Conservation (phyloP, 2,888 invertebrate species). For the Aporophyla nigra region DNA sequence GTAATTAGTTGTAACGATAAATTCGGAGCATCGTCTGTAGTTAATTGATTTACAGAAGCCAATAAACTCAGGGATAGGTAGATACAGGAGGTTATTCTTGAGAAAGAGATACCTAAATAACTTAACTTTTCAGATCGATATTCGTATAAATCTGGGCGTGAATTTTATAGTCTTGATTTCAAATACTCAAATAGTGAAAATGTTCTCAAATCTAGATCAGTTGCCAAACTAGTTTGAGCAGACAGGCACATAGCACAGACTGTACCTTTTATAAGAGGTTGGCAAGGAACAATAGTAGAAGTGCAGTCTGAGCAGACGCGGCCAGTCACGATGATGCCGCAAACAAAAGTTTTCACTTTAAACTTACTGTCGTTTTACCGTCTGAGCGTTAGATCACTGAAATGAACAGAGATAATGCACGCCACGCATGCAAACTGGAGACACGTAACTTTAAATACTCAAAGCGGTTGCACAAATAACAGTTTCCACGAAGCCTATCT, state of each 20-base stretch:
- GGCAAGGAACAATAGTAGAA: slow-evolving; percentile 46
- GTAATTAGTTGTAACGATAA: slow-evolving; percentile 31
- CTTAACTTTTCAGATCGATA: slow-evolving; percentile 25
- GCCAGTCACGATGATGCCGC: slow-evolving; percentile 55
- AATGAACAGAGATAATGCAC: slow-evolving; percentile 63
- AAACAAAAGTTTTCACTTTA: slow-evolving; percentile 65
- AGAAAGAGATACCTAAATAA: not conserved
- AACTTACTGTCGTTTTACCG: slow-evolving; percentile 54
- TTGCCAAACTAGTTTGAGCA: slow-evolving; percentile 57
- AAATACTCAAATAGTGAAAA: slow-evolving; percentile 43
- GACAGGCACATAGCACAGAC: slow-evolving; percentile 48
- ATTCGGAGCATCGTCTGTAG: slow-evolving; percentile 16
- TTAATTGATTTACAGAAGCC: slow-evolving; percentile 28
- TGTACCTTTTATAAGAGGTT: slow-evolving; percentile 39
- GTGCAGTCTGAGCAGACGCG: slow-evolving; percentile 52
- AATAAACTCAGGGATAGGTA: slow-evolving; percentile 22
- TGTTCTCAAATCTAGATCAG: slow-evolving; percentile 56
- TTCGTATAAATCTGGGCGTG: slow-evolving; percentile 14
- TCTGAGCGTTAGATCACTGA: slow-evolving; percentile 58
- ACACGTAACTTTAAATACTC: slow-evolving; percentile 70
- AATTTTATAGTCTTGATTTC: slow-evolving; percentile 34
- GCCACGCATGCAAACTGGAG: slow-evolving; percentile 65
- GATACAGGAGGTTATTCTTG: slow-evolving; percentile 6
- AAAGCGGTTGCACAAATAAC: slow-evolving; percentile 62
- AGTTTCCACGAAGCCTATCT: slow-evolving; percentile 63